Percentiles rank a stretch among this genome's conserved stretches.
Evolutionary conservation across 1,140 invertebrate species (phyloP).

Genomic region (Elysia chlorotica): DNA sequence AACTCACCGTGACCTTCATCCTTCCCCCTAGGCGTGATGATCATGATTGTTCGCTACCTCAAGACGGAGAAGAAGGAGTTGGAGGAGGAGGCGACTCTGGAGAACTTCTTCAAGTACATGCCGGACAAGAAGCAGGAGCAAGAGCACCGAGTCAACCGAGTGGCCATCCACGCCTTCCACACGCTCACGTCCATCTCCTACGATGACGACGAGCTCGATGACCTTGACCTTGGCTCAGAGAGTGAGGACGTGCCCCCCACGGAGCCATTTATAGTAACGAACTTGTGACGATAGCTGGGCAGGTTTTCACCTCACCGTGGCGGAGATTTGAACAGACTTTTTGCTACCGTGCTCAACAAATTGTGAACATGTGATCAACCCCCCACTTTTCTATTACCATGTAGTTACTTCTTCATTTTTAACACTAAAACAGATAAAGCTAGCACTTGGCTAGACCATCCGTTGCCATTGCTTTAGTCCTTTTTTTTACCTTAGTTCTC

Average conservation of each 20-base stretch:
- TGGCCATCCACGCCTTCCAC: constrained; percentile 54
- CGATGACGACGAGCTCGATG: constrained; percentile 30
- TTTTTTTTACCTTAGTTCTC: too few relatives aligned
- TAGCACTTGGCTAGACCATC: too few relatives aligned
- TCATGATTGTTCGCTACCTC: constrained; percentile 56
- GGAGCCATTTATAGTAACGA: constrained; percentile 20
- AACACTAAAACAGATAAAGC: too few relatives aligned
- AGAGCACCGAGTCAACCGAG: constrained; percentile 48
- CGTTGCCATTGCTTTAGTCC: too few relatives aligned
- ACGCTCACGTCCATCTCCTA: constrained; percentile 48
- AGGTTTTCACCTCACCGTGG: background rate
- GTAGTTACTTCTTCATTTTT: background rate
- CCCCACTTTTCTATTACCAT: background rate
- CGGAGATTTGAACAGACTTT: background rate
- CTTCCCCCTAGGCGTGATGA: constrained; percentile 39
- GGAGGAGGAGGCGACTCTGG: constrained; percentile 52
- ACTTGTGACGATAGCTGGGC: constrained; percentile 24
- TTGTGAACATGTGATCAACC: constrained; percentile 9
- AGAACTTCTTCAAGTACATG: constrained; percentile 55
- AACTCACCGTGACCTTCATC: background rate
- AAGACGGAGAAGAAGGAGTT: constrained; percentile 49
- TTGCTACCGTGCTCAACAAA: background rate
- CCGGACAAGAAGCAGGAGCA: constrained; percentile 41
- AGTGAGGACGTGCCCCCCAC: background rate
- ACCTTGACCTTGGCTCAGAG: constrained; percentile 19